Conservation (phyloP, 2,797 vertebrate species). For the Enteromius thamalakanensis region DNA sequence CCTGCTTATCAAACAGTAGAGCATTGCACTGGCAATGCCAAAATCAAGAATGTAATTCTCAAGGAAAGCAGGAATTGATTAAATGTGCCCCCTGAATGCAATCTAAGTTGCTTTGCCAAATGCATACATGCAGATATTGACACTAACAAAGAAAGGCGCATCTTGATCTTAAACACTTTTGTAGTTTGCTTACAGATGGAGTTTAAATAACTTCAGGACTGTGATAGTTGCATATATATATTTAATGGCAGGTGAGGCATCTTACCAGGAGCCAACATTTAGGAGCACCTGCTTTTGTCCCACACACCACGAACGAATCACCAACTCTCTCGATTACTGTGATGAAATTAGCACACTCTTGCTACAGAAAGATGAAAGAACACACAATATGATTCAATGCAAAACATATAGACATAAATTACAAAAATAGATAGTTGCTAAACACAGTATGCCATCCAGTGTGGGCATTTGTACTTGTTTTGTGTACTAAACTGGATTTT, state of each 20-base stretch:
- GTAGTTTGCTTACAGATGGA: constrained; percentile 8
- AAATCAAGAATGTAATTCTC: not conserved
- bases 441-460: not conserved
- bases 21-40: not conserved
- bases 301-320: constrained; percentile 78
- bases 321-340: constrained; percentile 83
- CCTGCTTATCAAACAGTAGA: not conserved
- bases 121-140: not conserved
- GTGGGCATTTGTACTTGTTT: not conserved
- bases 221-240: not conserved
- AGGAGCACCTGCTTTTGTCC: constrained; percentile 80
- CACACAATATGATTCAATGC: constrained; percentile 5
- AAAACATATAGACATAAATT: not conserved
- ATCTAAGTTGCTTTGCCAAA: not conserved
- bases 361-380: constrained; percentile 64
- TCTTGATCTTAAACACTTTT: not conserved
- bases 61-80: not conserved
- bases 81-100: not conserved
- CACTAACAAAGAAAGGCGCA: not conserved
- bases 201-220: not conserved
- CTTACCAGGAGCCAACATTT: constrained; percentile 86
- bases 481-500: not conserved
- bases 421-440: not conserved
- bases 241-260: not conserved
- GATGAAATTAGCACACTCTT: constrained; percentile 84